Evolutionary conservation across 1,140 invertebrate genomes (phyloP), one percentile per base, ranked within the genome.

Genomic region (Pteromalus puparum): DNA sequence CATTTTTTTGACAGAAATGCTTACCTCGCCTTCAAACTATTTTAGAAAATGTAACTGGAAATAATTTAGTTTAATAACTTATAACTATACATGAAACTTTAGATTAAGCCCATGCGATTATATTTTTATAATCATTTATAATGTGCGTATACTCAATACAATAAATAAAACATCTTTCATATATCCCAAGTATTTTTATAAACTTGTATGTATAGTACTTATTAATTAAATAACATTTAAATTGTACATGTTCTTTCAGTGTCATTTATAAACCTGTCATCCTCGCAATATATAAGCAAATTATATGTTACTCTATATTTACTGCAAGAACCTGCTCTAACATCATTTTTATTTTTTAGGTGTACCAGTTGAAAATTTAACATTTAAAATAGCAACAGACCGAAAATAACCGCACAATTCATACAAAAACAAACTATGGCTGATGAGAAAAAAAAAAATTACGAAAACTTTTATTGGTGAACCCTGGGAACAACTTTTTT

Each of bases 81-180:
- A 68, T 67, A 42, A 42, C 0, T 15, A n/a, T n/a, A 72, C n/a
- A 30, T 21, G 30, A 48, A 46, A 4, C 18, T 26, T 82, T 70
- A 75, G 42, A 70, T 65, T 84, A 74, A 84, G 70, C 24, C 28
- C 61, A 34, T 73, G 78, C 65, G 61, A 80, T 74, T 38, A 74
- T 84, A 84, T 84, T 80, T 80, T 84, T 84, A 28, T 84, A 84
- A 26, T 53, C 68, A 67, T 81, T 81, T 75, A 67, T 65, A 18
- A 38, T 65, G 21, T 74, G 21, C 12, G 72, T 74, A 78, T 77
- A 65, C 38, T 34, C 65, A 26, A 46, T 72, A 73, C 24, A 79
- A 78, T 79, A 74, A 79, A 80, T 30, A 38, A 73, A 48, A 42
- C 21, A n/a, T 65, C 73, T 73, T 84, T 84, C 65, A 80, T 77